Evolutionary conservation across 2,113 vertebrate species (phyloP).

Genomic region (Pseudorhombus dupliciocellatus): DNA sequence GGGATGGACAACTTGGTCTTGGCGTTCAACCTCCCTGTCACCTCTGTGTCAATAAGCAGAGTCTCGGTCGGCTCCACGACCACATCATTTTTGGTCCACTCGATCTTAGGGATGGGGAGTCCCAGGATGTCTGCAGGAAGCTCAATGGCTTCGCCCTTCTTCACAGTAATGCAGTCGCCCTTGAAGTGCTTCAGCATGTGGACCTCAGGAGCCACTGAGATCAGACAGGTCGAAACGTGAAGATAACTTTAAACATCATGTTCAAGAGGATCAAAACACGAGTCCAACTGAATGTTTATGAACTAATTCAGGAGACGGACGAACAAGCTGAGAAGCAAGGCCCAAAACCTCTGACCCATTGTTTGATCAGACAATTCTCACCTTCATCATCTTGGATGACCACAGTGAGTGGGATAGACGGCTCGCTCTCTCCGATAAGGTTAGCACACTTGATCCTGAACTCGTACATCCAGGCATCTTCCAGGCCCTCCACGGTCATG

Average conservation of each 20-base stretch:
- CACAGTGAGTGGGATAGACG: slow-evolving; percentile 89
- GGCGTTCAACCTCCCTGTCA: slow-evolving; percentile 87
- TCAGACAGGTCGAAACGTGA: not conserved
- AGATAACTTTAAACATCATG: too few relatives aligned
- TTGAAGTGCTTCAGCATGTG: slow-evolving; percentile 88
- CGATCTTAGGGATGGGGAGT: slow-evolving; percentile 93
- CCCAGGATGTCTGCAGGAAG: slow-evolving; percentile 94
- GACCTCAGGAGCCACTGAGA: slow-evolving; percentile 70
- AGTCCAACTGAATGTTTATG: too few relatives aligned
- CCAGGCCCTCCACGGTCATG: slow-evolving; percentile 89
- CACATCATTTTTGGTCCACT: slow-evolving; percentile 94
- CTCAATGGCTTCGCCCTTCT: slow-evolving; percentile 89
- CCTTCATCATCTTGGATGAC: slow-evolving; percentile 98
- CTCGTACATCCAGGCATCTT: slow-evolving; percentile 94
- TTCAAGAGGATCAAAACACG: too few relatives aligned
- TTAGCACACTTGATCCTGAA: slow-evolving; percentile 97
- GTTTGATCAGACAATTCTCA: slow-evolving; percentile 47
- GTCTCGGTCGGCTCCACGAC: slow-evolving; percentile 81
- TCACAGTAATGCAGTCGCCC: slow-evolving; percentile 90
- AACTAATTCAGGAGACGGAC: too few relatives aligned
- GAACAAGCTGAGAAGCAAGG: too few relatives aligned
- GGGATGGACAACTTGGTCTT: slow-evolving; percentile 87
- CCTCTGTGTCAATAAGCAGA: slow-evolving; percentile 88
- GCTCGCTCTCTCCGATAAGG: slow-evolving; percentile 92
- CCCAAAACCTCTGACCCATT: too few relatives aligned